Evolutionary conservation across 1,140 invertebrate species (phyloP), one percentile per base, ranked within the genome.

Genomic region (Cyclargus thomasi): DNA sequence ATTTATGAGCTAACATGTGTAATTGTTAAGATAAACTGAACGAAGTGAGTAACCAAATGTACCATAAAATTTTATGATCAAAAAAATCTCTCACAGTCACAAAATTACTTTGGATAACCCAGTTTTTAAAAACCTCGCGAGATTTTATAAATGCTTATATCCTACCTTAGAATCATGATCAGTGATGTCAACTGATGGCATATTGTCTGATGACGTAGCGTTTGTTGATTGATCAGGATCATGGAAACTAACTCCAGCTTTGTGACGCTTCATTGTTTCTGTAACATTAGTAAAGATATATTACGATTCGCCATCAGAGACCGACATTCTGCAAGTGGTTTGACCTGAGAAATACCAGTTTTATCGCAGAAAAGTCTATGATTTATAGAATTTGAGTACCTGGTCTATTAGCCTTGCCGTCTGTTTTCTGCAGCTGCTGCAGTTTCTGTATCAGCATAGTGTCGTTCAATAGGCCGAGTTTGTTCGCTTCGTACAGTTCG

Each of bases 401-500:
- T 57, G 90, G 90, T 65, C 85, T 73, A 73, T 91, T 91, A 1
- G 84, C 79, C 29, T 85, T 87, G 10, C 81, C 81, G 66, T 90
- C 80, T 16, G 74, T 74, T 59, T 81, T 82, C 29, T 79, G 81
- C 22, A 88, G 62, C n/a, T 82, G 65, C 1, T 74, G 67, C 22
- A 88, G 74, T 65, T 87, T 88, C 67, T 87, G 71, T 47, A 74
- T n/a, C 4, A 86, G 70, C 0, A 74, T 81, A 5, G 69, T 71
- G 35, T 87, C 81, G 5, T 75, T 76, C 6, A 90, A 63, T 1
- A 85, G 74, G 0, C 89, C 87, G 0, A 78, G 72, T 21, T 82
- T 76, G 67, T 86, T 89, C 1, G 89, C 87, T 76, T 94, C 92
- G 18, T 92, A 68, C 1, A 94, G 78, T 74, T 95, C 94, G 20